phyloP scores from a whole-genome alignment of 2,113 vertebrate genomes.

The Ardeotis arabs region DNA sequence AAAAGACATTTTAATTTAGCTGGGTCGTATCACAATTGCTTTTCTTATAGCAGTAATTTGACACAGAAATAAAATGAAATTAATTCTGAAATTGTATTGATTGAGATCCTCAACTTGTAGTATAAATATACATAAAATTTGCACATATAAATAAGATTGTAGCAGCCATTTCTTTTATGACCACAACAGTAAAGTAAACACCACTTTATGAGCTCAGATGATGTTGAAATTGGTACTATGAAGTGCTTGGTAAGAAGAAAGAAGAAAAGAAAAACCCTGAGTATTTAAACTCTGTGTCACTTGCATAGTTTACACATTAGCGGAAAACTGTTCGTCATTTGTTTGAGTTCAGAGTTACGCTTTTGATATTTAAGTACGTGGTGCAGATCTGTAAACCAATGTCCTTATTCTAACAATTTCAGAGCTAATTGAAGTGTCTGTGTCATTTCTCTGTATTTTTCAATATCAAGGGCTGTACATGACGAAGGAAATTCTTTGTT shows the following conservation, averaged over 20 bases:
- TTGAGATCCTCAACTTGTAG: background rate
- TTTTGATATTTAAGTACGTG: background rate
- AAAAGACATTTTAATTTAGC: background rate
- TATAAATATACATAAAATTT: background rate
- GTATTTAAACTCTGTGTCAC: background rate
- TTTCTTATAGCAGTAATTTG: background rate
- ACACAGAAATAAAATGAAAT: background rate
- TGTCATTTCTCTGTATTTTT: background rate
- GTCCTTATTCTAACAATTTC: background rate
- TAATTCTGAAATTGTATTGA: background rate
- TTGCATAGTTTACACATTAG: background rate
- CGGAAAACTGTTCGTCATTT: background rate
- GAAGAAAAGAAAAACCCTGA: background rate
- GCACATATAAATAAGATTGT: background rate
- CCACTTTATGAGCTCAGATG: background rate
- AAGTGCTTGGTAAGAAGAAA: background rate
- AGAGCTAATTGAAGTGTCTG: slow-evolving; percentile 15
- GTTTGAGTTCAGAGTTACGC: background rate
- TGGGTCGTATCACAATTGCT: background rate
- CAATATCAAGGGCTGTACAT: background rate
- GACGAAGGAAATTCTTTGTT: slow-evolving; percentile 31
- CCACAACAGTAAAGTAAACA: background rate
- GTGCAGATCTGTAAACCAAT: background rate
- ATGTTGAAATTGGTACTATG: background rate
- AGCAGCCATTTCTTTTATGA: background rate